phyloP scores from a whole-genome alignment of 2,797 vertebrate genomes.

The Momotus momota region DNA sequence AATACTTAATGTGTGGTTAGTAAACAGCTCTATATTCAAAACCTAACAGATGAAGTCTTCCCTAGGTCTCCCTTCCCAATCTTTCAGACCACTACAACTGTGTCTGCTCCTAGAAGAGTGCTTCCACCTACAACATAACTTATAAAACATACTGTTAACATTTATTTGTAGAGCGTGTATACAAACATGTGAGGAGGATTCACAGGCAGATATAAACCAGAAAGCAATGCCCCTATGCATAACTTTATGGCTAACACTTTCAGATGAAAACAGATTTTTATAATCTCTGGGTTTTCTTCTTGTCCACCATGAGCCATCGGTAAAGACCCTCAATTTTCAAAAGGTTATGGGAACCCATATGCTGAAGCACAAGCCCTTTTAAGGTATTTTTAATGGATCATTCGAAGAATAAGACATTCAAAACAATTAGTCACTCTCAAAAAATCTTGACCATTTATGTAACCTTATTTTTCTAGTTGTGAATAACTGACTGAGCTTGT shows the following conservation, averaged over 20 bases:
- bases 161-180: conserved; percentile 28
- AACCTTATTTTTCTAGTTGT: conserved; percentile 53
- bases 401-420: conserved; percentile 16
- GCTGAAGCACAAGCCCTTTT: conserved; percentile 10
- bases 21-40: conserved; percentile 8
- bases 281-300: not conserved
- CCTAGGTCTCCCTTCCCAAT: not conserved
- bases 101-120: not conserved
- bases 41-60: conserved; percentile 7
- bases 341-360: not conserved
- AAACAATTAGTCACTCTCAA: conserved; percentile 36
- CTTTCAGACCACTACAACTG: not conserved
- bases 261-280: not conserved
- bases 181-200: conserved; percentile 31
- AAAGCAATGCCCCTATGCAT: not conserved
- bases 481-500: conserved; percentile 21
- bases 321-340: not conserved
- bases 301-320: not conserved
- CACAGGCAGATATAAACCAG: conserved; percentile 7
- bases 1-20: conserved; percentile 8
- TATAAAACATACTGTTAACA: conserved; percentile 28
- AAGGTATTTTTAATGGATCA: conserved; percentile 35
- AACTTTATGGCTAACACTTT: not conserved
- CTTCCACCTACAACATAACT: conserved; percentile 10
- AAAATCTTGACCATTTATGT: conserved; percentile 53